Evolutionary conservation across 2,113 vertebrate species (phyloP).

Genomic region (Microtus oregoni): DNA sequence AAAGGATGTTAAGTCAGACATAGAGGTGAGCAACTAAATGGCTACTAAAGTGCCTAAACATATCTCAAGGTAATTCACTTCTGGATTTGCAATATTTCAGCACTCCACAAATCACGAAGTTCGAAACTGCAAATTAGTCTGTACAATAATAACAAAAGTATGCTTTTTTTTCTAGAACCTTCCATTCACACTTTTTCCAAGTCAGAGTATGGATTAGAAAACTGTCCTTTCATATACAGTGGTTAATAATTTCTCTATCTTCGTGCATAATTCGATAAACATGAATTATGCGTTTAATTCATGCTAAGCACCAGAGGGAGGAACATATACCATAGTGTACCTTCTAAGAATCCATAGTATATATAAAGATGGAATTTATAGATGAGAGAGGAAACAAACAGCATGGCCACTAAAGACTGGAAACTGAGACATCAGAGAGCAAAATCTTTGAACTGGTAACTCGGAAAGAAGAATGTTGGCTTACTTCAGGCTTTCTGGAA

Average conservation of each 20-base stretch:
- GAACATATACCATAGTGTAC: background rate
- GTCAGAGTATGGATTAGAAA: constrained; percentile 37
- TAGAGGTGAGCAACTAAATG: background rate
- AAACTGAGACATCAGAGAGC: background rate
- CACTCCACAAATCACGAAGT: background rate
- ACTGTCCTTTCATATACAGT: background rate
- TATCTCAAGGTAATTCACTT: background rate
- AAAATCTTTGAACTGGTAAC: background rate
- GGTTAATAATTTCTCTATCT: background rate
- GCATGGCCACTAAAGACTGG: background rate
- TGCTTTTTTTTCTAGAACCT: background rate
- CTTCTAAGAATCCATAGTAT: background rate
- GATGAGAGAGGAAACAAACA: background rate
- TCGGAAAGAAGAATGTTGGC: background rate
- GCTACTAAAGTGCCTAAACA: background rate
- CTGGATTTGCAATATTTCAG: background rate
- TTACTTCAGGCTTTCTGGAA: constrained; percentile 48
- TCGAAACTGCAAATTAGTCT: background rate
- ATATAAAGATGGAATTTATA: background rate
- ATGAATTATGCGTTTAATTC: background rate
- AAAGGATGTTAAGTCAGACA: background rate
- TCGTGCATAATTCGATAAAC: background rate
- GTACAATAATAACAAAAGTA: background rate
- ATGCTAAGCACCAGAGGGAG: background rate
- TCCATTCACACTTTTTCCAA: background rate